Evolutionary conservation across 2,797 vertebrate genomes (phyloP).

Genomic region (Gallinago nigripennis): DNA sequence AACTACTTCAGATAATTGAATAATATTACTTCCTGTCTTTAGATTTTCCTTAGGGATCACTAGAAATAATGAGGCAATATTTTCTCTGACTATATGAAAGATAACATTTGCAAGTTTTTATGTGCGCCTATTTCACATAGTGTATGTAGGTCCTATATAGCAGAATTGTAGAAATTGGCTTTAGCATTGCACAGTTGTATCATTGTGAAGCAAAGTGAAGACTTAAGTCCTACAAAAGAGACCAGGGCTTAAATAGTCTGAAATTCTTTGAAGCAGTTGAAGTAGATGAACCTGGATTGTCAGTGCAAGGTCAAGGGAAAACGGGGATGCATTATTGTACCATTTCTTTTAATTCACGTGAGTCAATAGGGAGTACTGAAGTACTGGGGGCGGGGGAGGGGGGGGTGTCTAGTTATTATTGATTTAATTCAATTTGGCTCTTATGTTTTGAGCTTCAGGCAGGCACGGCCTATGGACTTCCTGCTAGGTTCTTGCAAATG

Average conservation of each 20-base stretch:
- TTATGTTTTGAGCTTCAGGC: background rate
- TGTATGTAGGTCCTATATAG: background rate
- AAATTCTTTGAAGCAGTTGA: too few relatives aligned
- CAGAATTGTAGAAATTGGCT: background rate
- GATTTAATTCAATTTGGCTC: background rate
- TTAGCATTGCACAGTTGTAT: background rate
- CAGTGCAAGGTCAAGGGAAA: background rate
- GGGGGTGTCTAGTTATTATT: accelerated
- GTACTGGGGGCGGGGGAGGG: accelerated
- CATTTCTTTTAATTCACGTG: background rate
- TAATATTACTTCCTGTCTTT: background rate
- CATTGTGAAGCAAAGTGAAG: background rate
- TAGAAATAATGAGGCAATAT: background rate
- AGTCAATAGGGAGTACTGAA: background rate
- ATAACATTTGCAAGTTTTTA: background rate
- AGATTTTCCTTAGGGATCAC: background rate
- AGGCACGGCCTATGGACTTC: background rate
- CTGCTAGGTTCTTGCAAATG: background rate
- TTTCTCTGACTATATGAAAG: background rate
- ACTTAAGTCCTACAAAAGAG: background rate
- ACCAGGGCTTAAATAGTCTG: background rate
- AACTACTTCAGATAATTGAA: background rate
- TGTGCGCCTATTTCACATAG: background rate
- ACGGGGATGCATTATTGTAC: background rate
- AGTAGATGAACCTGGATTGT: too few relatives aligned